Evolutionary conservation across 2,888 invertebrate genomes (phyloP).

Genomic region (Idaea straminata): DNA sequence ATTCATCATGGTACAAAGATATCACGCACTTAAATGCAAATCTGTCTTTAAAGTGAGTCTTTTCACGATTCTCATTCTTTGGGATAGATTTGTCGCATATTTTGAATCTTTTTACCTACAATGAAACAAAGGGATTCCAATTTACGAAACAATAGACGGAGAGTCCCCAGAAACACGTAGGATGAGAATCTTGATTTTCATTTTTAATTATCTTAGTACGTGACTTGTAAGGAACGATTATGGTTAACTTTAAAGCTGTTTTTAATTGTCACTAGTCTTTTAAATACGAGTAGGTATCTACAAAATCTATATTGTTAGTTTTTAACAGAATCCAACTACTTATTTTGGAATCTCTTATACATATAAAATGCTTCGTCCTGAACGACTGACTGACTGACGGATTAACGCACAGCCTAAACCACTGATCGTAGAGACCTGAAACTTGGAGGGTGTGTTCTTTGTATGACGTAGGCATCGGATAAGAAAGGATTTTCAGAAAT

Average conservation of each 20-base stretch:
- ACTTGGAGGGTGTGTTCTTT: too few relatives aligned
- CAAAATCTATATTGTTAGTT: not conserved
- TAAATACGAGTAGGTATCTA: not conserved
- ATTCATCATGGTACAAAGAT: not conserved
- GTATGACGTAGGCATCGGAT: too few relatives aligned
- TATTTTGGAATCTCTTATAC: not conserved
- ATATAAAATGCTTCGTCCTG: too few relatives aligned
- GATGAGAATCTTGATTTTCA: not conserved
- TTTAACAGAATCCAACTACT: not conserved
- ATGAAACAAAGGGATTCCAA: constrained; percentile 14
- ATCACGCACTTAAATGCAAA: not conserved
- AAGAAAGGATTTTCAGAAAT: too few relatives aligned
- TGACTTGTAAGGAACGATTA: not conserved
- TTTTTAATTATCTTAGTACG: not conserved
- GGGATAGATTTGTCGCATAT: not conserved
- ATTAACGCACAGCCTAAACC: too few relatives aligned
- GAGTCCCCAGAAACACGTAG: constrained; percentile 6
- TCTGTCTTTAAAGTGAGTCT: not conserved
- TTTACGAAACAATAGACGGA: constrained; percentile 7
- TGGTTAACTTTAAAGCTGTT: not conserved
- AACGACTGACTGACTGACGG: too few relatives aligned
- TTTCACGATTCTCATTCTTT: not conserved
- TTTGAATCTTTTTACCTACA: constrained; percentile 12
- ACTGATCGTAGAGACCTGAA: too few relatives aligned
- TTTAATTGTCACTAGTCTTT: not conserved